Conservation (phyloP, 2,888 invertebrate species). For the Monopis laevigella region DNA sequence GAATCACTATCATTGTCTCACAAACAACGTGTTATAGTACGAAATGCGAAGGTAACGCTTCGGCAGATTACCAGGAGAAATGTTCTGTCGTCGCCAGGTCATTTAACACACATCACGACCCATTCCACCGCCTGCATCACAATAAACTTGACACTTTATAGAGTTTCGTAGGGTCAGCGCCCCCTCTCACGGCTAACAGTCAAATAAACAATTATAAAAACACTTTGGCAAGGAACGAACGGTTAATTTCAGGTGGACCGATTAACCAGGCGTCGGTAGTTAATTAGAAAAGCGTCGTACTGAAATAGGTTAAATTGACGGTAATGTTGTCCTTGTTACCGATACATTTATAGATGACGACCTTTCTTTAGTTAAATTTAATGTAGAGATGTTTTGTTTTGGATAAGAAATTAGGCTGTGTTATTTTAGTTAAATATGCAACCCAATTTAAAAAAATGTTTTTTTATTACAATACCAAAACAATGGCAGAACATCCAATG, state of each 20-base stretch:
- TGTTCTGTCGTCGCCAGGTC: constrained; percentile 1
- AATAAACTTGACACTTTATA: constrained; percentile 8
- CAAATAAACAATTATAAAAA: constrained; percentile 22
- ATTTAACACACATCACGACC: constrained; percentile 6
- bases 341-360: constrained; percentile 32
- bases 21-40: background rate
- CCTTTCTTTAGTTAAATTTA: too few relatives aligned
- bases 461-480: too few relatives aligned
- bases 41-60: constrained; percentile 1
- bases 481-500: too few relatives aligned
- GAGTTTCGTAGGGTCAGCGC: constrained; percentile 39
- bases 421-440: too few relatives aligned
- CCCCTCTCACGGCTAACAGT: constrained; percentile 47
- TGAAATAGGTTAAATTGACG: constrained; percentile 38
- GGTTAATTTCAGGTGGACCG: constrained; percentile 52
- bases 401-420: too few relatives aligned
- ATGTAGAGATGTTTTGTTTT: too few relatives aligned
- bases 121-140: constrained; percentile 4
- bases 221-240: constrained; percentile 29
- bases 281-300: constrained; percentile 28
- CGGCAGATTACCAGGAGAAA: constrained; percentile 6
- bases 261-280: constrained; percentile 50
- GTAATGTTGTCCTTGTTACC: constrained; percentile 37
- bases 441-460: too few relatives aligned
- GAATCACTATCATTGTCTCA: constrained; percentile 2